phyloP scores from a whole-genome alignment of 2,113 vertebrate genomes.

The Lophius piscatorius region DNA sequence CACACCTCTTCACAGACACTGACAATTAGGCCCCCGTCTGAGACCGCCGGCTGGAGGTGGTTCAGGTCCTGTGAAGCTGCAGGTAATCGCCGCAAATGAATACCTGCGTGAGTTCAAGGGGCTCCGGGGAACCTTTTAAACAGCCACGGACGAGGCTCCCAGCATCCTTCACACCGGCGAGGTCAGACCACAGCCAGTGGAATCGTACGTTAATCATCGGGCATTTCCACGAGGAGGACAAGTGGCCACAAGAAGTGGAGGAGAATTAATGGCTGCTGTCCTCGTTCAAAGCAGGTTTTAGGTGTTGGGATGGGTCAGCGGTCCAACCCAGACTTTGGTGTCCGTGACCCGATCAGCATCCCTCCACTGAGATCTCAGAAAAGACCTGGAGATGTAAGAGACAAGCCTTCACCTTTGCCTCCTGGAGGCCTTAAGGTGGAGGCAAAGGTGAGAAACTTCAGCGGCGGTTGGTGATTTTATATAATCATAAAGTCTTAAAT shows the following conservation, averaged over 20 bases:
- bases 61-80: conserved; percentile 48
- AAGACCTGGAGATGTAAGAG: no score
- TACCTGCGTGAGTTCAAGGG: conserved; percentile 44
- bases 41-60: conserved; percentile 35
- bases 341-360: neutral
- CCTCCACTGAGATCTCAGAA: no score
- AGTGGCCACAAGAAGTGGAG: neutral
- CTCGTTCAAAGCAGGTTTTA: conserved; percentile 4
- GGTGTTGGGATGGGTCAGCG: conserved; percentile 5
- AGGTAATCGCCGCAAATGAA: conserved; percentile 61
- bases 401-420: neutral
- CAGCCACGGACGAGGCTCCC: neutral
- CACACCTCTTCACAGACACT: conserved; percentile 61
- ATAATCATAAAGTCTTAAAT: no score
- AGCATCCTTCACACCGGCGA: conserved; percentile 7
- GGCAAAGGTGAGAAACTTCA: no score
- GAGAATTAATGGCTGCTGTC: neutral
- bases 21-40: conserved; percentile 59
- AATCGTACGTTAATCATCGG: neutral
- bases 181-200: neutral
- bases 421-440: neutral
- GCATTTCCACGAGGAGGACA: neutral
- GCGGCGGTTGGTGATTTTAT: no score
- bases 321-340: conserved; percentile 10
- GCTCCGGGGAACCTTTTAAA: conserved; percentile 25